A percentile compares a stretch with the other conserved stretches of the same genome.
Evolutionary conservation across 2,888 invertebrate species (phyloP).

Genomic region (Leptinotarsa rubiginosa): DNA sequence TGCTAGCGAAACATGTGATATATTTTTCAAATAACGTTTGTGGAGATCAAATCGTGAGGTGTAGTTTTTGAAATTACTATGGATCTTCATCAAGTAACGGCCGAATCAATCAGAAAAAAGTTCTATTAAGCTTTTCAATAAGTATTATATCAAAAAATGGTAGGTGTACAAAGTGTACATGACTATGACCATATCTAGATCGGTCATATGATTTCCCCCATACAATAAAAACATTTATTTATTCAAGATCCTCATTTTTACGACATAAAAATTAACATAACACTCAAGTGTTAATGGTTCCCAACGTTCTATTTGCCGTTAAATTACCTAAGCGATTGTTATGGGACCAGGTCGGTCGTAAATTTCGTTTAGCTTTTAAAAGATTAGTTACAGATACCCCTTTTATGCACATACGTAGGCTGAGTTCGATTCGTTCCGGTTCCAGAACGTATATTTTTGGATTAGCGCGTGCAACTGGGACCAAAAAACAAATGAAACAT

Average conservation of each 20-base stretch:
- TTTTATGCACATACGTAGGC: slow-evolving; percentile 11
- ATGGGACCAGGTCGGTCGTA: slow-evolving; percentile 17
- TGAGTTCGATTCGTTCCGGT: neutral
- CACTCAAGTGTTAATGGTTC: slow-evolving; percentile 31
- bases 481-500: neutral
- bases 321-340: slow-evolving; percentile 21
- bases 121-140: too few relatives aligned
- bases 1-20: too few relatives aligned
- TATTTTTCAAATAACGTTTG: too few relatives aligned
- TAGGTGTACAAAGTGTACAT: too few relatives aligned
- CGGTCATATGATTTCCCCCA: neutral
- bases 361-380: slow-evolving; percentile 10
- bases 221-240: neutral
- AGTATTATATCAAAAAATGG: too few relatives aligned
- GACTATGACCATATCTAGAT: slow-evolving; percentile 12
- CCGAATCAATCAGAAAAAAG: too few relatives aligned
- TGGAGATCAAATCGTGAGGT: too few relatives aligned
- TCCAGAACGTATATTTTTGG: slow-evolving; percentile 9
- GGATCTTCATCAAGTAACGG: too few relatives aligned
- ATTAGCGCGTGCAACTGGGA: neutral
- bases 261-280: slow-evolving; percentile 29
- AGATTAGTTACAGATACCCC: slow-evolving; percentile 18
- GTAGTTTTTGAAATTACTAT: too few relatives aligned
- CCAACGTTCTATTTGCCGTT: slow-evolving; percentile 18
- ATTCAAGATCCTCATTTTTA: slow-evolving; percentile 24